Evolutionary conservation across 1,140 invertebrate species (phyloP).

Genomic region (Coenobita brevimanus): DNA sequence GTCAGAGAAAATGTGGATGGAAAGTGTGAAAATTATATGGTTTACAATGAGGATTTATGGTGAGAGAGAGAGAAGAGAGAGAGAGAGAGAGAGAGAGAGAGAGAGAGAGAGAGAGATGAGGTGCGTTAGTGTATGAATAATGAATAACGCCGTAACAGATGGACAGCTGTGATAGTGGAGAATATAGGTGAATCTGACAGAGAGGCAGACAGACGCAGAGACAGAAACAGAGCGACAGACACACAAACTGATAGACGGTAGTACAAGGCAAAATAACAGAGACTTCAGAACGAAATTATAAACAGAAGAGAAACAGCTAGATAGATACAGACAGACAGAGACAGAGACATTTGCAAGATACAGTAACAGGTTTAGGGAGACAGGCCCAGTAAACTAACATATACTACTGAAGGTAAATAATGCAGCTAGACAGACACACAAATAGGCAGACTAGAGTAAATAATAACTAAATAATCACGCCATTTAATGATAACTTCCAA

Average conservation of each 20-base stretch:
- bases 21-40: too few relatives aligned
- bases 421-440: too few relatives aligned
- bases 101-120: not conserved
- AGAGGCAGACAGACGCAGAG: not conserved
- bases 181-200: not conserved
- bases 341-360: not conserved
- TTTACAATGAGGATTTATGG: too few relatives aligned
- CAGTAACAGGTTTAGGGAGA: not conserved
- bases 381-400: not conserved
- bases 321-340: slow-evolving; percentile 2
- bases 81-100: not conserved
- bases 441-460: too few relatives aligned
- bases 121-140: not conserved
- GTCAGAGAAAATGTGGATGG: too few relatives aligned
- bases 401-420: not conserved
- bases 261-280: not conserved
- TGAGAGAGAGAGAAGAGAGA: not conserved
- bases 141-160: not conserved
- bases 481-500: too few relatives aligned
- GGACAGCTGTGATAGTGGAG: not conserved
- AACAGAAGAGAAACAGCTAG: too few relatives aligned
- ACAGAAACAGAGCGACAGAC: not conserved
- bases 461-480: too few relatives aligned
- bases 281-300: not conserved
- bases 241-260: not conserved